Conservation (phyloP, 2,113 vertebrate genomes). For the Cervus canadensis region DNA sequence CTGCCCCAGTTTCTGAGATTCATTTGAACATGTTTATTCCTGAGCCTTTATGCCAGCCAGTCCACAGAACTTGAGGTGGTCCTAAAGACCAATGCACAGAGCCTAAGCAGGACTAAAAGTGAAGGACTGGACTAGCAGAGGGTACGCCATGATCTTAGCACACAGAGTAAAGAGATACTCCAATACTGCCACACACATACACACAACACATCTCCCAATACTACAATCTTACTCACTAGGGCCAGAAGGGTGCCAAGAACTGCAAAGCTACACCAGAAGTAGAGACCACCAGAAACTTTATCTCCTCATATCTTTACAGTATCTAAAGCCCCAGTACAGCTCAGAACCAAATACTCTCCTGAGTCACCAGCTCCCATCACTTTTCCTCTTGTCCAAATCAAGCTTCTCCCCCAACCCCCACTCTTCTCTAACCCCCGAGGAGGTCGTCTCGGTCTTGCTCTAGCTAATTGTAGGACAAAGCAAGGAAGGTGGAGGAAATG, state of each 20-base stretch:
- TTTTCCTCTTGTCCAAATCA: conserved; percentile 36
- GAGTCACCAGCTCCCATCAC: conserved; percentile 12
- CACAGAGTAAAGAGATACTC: background rate
- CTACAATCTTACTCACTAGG: background rate
- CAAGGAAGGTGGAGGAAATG: conserved; percentile 64
- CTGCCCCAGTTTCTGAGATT: conserved; percentile 46
- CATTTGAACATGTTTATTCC: conserved; percentile 54
- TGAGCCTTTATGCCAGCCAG: background rate
- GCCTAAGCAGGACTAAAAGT: background rate
- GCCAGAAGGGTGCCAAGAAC: background rate
- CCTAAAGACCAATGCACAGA: background rate
- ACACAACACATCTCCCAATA: background rate
- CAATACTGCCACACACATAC: background rate
- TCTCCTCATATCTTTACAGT: background rate
- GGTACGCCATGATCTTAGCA: background rate
- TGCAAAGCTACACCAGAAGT: conserved; percentile 8
- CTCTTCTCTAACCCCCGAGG: conserved; percentile 2
- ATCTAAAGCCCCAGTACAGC: background rate
- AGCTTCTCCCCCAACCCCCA: conserved; percentile 4
- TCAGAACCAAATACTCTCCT: conserved; percentile 21
- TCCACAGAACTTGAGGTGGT: background rate
- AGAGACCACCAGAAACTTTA: background rate
- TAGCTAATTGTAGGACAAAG: conserved; percentile 56
- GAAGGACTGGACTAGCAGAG: background rate
- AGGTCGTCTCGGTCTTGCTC: conserved; percentile 42